Base-by-base conservation (phyloP, 1,140 invertebrate species). In the Oncopeltus fasciatus region DNA sequence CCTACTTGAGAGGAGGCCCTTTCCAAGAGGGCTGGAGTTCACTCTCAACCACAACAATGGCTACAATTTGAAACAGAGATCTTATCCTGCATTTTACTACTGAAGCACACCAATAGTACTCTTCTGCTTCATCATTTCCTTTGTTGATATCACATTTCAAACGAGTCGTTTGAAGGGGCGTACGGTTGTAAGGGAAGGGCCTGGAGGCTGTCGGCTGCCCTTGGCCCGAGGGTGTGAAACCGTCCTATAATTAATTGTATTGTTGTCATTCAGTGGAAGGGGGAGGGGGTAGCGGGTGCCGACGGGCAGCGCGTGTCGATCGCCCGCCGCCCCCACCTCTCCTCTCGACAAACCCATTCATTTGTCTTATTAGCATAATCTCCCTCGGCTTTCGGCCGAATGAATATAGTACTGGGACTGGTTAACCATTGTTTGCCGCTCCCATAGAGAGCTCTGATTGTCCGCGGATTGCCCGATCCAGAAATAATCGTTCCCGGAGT, bases 301-400 rank as follows among this genome's bases (percentile, higher is more conserved):
- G n/a, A n/a, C n/a, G n/a, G n/a, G n/a, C n/a, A n/a, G n/a, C n/a
- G n/a, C n/a, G n/a, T n/a, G n/a, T n/a, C n/a, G n/a, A n/a, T n/a
- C n/a, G n/a, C n/a, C 18, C 49, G 1, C 49, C 2, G 49, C 49
- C 49, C 16, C 49, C 20, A 14, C 20, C 16, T 24, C 47, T 53
- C 20, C 49, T 3, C 31, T 2, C 21, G 49, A 20, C 47, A 53
- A 53, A 53, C 49, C 49, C 49, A 53, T 53, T 53, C 49, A 53
- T 53, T 53, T 53, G 49, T 53, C 49, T 53, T 53, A 53, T 53
- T 53, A 53, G 49, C 49, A 53, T 53, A 53, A 53, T 53, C 49
- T 53, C 20, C 24, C 21, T 14, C 49, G 20, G 21, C 20, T 18
- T 1, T 11, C 49, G 2, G 44, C 49, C 11, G 18, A 20, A 53